phyloP scores from a whole-genome alignment of 2,888 invertebrate genomes.

The Glaucopsyche alexis region DNA sequence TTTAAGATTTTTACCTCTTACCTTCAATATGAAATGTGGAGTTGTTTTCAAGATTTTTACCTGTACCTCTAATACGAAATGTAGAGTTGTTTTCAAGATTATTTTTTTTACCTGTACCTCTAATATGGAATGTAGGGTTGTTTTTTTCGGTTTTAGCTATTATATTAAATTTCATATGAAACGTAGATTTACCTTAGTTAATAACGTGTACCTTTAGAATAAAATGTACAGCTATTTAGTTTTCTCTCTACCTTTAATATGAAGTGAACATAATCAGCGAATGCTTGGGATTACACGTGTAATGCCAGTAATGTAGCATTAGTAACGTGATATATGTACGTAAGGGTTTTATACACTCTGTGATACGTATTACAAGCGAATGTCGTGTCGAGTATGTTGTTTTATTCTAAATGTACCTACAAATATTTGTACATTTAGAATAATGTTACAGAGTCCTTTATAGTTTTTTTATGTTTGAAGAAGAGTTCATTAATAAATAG shows the following conservation, averaged over 20 bases:
- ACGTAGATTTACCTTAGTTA: not conserved
- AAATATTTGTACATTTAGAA: too few species aligned
- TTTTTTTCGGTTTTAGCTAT: not conserved
- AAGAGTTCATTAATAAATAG: too few species aligned
- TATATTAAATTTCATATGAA: too few species aligned
- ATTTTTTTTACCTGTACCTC: not conserved
- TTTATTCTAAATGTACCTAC: too few species aligned
- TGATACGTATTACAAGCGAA: not conserved
- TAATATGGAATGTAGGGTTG: not conserved
- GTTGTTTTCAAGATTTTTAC: not conserved
- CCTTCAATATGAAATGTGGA: conserved; percentile 42
- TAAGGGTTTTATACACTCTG: conserved; percentile 2
- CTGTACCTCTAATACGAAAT: not conserved
- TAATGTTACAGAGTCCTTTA: too few species aligned
- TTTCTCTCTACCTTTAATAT: not conserved
- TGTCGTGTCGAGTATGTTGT: not conserved
- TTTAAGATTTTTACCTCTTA: conserved; percentile 47
- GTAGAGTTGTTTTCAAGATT: not conserved
- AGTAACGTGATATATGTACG: not conserved
- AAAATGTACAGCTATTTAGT: not conserved
- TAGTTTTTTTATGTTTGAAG: too few species aligned
- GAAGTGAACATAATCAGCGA: not conserved
- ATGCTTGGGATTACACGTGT: not conserved
- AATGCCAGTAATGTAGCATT: conserved; percentile 14
- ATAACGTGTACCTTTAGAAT: not conserved